Conservation (phyloP, 2,797 vertebrate species). For the Petrocephalus schoutedeni region DNA sequence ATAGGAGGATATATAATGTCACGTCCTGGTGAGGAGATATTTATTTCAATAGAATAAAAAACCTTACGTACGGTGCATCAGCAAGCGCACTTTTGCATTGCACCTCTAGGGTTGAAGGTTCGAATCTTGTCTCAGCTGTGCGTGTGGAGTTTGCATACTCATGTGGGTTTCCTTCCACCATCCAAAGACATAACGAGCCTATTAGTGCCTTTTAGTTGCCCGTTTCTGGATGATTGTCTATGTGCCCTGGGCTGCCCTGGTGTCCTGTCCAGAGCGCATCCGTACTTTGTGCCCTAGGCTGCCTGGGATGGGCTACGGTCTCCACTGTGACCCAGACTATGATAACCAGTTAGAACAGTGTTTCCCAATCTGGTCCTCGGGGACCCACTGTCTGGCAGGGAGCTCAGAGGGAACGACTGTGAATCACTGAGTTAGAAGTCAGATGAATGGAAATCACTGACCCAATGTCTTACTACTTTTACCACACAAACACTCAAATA, state of each 20-base stretch:
- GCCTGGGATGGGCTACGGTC: background rate
- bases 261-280: background rate
- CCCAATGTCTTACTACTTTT: background rate
- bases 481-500: background rate
- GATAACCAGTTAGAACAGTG: background rate
- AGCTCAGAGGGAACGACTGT: background rate
- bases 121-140: background rate
- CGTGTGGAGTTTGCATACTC: background rate
- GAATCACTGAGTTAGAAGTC: background rate
- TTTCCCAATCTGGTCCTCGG: background rate
- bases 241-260: background rate
- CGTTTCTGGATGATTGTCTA: background rate
- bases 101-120: background rate
- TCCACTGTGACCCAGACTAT: background rate
- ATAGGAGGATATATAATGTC: background rate
- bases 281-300: background rate
- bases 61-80: no score
- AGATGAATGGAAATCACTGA: background rate
- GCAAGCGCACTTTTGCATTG: no score
- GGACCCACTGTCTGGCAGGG: background rate
- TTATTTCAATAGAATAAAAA: background rate
- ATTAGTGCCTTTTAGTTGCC: background rate
- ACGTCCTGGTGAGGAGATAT: background rate
- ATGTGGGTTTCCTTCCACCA: background rate
- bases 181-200: background rate